These are phyloP conservation scores for Mustela lutreola DNA, from an alignment of 2,113 vertebrate genomes.

Conservation along the genomic window DNA sequence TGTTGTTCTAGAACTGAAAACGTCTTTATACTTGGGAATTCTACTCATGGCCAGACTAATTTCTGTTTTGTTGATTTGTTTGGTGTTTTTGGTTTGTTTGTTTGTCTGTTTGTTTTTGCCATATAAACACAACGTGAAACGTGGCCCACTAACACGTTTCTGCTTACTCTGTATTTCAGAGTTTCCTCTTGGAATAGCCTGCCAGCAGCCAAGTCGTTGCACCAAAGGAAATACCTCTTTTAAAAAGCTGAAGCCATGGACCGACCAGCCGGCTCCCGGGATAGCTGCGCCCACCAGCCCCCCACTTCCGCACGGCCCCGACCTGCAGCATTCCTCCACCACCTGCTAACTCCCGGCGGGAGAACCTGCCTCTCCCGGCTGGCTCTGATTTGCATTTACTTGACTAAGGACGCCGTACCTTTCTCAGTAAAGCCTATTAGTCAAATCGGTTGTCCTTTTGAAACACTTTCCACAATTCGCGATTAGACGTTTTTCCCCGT, in stretches of 20 bases:
- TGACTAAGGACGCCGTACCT: not conserved
- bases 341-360: rapidly evolving
- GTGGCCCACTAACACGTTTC: not conserved
- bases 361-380: not conserved
- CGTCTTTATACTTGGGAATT: not conserved
- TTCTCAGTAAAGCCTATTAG: constrained; percentile 34
- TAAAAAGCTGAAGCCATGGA: not conserved
- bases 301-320: not conserved
- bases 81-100: not conserved
- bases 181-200: not conserved
- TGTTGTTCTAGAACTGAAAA: not conserved
- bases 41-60: not conserved
- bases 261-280: not conserved
- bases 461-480: not conserved
- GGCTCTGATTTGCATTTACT: constrained; percentile 66
- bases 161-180: not conserved
- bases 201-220: not conserved
- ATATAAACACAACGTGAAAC: not conserved
- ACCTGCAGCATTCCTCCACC: not conserved
- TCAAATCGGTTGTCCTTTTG: not conserved
- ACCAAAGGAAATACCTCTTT: not conserved
- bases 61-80: not conserved
- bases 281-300: not conserved
- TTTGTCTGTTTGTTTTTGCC: not conserved
- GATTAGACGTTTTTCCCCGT: not conserved